phyloP scores from a whole-genome alignment of 2,888 invertebrate species.

The Halictus quadricinctus region DNA sequence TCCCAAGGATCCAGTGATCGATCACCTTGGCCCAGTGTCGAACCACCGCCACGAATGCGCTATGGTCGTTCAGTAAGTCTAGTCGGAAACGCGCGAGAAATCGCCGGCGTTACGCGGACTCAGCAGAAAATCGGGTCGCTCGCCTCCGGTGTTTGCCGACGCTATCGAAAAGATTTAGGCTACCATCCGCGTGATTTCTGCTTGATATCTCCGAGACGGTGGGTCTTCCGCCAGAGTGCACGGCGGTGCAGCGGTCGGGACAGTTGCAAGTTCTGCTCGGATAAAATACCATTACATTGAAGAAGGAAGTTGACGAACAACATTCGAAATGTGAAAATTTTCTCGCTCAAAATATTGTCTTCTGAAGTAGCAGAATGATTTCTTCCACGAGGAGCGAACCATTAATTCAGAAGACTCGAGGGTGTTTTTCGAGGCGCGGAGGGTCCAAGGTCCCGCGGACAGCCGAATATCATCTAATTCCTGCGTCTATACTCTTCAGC shows the following conservation, averaged over 20 bases:
- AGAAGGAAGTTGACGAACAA: too few species aligned
- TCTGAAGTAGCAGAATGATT: background rate
- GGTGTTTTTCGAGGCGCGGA: background rate
- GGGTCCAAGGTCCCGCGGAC: conserved; percentile 12
- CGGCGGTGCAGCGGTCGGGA: background rate
- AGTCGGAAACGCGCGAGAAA: background rate
- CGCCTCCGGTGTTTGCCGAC: background rate
- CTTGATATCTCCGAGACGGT: background rate
- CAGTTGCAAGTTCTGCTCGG: background rate
- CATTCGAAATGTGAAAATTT: too few species aligned
- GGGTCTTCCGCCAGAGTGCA: background rate
- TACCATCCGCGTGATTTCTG: background rate
- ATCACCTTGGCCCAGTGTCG: conserved; percentile 5
- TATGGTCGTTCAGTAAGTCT: background rate
- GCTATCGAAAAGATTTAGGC: background rate
- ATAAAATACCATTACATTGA: too few species aligned
- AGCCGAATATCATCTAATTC: conserved; percentile 63
- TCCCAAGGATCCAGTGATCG: conserved; percentile 19
- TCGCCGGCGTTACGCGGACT: background rate
- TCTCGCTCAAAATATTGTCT: background rate
- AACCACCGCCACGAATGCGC: background rate
- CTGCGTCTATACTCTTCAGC: conserved; percentile 37
- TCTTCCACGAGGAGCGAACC: background rate
- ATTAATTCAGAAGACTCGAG: background rate
- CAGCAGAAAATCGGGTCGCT: conserved; percentile 2